These are phyloP conservation scores for Nomada fabriciana DNA, from an alignment of 2,888 invertebrate genomes.

Conservation along the genomic window DNA sequence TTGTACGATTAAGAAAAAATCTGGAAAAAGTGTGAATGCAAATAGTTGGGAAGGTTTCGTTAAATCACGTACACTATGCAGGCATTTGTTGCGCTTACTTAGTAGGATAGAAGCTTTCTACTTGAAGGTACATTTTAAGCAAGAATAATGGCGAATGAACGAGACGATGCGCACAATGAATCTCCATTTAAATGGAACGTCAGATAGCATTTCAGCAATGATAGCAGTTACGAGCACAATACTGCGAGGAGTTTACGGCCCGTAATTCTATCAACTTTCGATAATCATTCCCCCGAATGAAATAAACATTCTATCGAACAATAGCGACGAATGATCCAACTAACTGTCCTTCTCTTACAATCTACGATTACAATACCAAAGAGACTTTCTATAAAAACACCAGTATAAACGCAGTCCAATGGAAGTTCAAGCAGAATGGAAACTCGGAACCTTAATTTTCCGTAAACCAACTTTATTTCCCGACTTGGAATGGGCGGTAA, in stretches of 20 bases:
- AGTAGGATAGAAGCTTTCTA: not conserved
- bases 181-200: not conserved
- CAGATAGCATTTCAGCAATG: slow-evolving; percentile 6
- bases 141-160: slow-evolving; percentile 3
- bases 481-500: not conserved
- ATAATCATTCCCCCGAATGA: slow-evolving; percentile 5
- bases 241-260: not conserved
- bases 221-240: slow-evolving; percentile 1
- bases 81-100: not conserved
- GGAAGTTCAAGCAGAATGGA: too few species aligned
- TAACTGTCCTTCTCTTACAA: not conserved
- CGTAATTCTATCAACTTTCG: slow-evolving; percentile 12
- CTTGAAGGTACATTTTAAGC: slow-evolving; percentile 1
- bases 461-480: not conserved
- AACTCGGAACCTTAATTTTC: too few species aligned
- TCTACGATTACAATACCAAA: not conserved
- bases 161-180: not conserved
- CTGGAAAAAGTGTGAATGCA: too few species aligned
- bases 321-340: not conserved
- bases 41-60: not conserved
- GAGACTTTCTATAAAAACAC: not conserved
- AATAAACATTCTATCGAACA: not conserved
- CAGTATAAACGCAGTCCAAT: not conserved
- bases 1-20: too few species aligned
- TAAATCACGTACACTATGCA: not conserved